These are phyloP conservation scores for Prolemur simus DNA, from an alignment of 2,113 vertebrate genomes.

Conservation along the genomic window DNA sequence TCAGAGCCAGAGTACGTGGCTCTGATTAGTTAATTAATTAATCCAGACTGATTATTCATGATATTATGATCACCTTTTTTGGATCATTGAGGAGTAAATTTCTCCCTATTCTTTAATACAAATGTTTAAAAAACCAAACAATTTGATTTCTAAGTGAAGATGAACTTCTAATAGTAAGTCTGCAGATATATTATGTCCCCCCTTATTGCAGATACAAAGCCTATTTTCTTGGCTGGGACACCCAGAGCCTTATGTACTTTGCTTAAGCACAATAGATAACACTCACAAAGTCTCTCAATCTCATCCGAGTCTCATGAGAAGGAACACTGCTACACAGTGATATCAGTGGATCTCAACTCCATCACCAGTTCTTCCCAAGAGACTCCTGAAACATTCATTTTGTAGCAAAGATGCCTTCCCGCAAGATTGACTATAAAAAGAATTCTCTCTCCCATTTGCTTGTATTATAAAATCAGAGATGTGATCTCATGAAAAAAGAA, in stretches of 20 bases:
- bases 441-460: conserved; percentile 45
- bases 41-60: neutral
- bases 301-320: neutral
- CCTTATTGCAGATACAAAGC: neutral
- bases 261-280: neutral
- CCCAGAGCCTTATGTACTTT: neutral
- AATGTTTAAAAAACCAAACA: neutral
- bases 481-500: conserved; percentile 18
- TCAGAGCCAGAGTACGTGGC: neutral
- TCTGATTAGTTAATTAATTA: neutral
- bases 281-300: conserved; percentile 1
- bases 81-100: neutral
- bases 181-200: neutral
- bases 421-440: conserved; percentile 57
- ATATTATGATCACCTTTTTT: neutral
- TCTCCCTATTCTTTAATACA: neutral
- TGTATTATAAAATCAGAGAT: conserved; percentile 43
- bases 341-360: neutral
- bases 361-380: neutral
- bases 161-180: neutral
- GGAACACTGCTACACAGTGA: neutral
- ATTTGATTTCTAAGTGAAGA: conserved; percentile 8
- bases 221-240: neutral
- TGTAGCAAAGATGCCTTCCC: conserved; percentile 53
- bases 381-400: neutral